Evolutionary conservation across 2,888 invertebrate genomes (phyloP), one percentile per base, ranked within the genome.

Genomic region (Philonicus albiceps): DNA sequence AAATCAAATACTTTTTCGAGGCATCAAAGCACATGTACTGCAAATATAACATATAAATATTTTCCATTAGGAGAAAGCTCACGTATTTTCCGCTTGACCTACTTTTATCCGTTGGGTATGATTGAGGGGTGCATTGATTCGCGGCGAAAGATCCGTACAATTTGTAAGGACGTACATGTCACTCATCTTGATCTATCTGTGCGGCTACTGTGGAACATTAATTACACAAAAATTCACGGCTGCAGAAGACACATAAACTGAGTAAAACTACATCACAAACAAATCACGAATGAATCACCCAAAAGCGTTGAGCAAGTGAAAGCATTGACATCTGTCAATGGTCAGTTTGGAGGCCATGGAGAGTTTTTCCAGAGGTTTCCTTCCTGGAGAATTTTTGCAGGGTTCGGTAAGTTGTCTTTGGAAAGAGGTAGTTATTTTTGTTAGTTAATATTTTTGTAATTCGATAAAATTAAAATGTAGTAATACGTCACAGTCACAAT

Each of bases 1-100:
- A 95, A 84, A 95, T 94, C 88, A 97, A 94, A 89, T 95, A 95
- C 88, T 94, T 95, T 88, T 93, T 93, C 2, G 97, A 96, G 13
- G 95, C 94, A 92, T 96, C 95, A 89, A 96, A 96, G 91, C 96
- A 96, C 75, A 95, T 95, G 89, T 96, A 95, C 96, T 96, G 92
- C 88, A 94, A 94, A 85, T 88, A 86, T 76, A 73, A 86, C 2
- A 89, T 7, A 85, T 31, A 22, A 40, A 72, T 2, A 72, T 84
- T 40, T 78, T 43, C 13, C 16, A n/a, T 11, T 37, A n/a, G 85
- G 49, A 74, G 85, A 86, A 86, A 22, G 64, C 64, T 22, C 64
- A 8, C 11, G 22, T 3, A 64, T 64, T 64, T 64, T 64, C 22
- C 11, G 55, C 31, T 78, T 80, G 81, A 64, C 72, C 88, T 92